Base-by-base conservation (phyloP, 2,797 vertebrate genomes). In the Poecilia velifera region DNA sequence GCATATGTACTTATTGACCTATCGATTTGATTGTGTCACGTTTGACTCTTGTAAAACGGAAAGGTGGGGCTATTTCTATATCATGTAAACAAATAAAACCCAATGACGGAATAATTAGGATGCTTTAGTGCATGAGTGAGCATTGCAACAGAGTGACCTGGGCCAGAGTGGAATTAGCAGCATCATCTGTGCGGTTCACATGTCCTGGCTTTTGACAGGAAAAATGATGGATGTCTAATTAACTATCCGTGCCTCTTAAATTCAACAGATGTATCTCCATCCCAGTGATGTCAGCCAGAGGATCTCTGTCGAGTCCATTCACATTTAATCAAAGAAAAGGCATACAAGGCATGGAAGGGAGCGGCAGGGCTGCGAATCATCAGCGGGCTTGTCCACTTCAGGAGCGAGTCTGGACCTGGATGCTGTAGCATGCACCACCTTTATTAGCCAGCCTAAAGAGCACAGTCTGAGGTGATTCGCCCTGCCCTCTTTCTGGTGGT, bases 381-480 rank as follows among this genome's bases (percentile, higher is more conserved):
- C 47, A 59, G 34, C 51, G 5, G 66, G 20, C 16, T 82, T 82
- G 75, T 87, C 73, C 28, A 3, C 74, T 72, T 62, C 76, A 75
- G 64, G 47, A 74, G 45, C 31, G 8, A 53, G 49, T 76, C 84
- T 80, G 77, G 73, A 82, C 71, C 81, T 82, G 80, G 64, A 86
- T 47, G 62, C 66, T 34, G 77, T 43, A 77, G 68, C 34, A 78
- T 89, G 87, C 91, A 82, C 89, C 87, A 84, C 82, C 74, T 88
- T 89, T 82, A 84, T 89, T 86, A 91, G 80, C 82, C 72, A 73
- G 73, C 84, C 82, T 80, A 81, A 90, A 92, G 83, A 86, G 81
- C 46, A 1, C 80, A 43, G 57, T 76, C 73, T 78, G 85, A 74
- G 88, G 88, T 90, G 79, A 88, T 87, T 90, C 82, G 73, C 75